Base-by-base conservation (phyloP, 2,888 invertebrate genomes). In the Ichneumoninae sp. region DNA sequence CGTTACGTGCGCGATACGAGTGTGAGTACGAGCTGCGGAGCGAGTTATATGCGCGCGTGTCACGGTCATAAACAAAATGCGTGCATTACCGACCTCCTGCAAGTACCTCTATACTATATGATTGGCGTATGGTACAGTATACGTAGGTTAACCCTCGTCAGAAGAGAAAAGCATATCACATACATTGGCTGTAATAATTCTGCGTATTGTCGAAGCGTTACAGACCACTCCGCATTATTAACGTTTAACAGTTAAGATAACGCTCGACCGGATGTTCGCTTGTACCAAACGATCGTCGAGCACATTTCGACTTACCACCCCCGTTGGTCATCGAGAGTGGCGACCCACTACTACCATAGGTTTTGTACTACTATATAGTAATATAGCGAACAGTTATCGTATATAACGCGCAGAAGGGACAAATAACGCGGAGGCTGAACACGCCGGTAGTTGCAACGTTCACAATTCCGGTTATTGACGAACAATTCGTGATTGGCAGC, bases 401-500 rank as follows among this genome's bases (percentile, higher is more conserved):
- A 16, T 62, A 16, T 54, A 75, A 50, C 65, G 69, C 70, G 13
- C 22, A n/a, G 52, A 57, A 62, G 44, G 36, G 69, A 60, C 44
- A 50, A 76, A 74, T 81, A 75, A 50, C n/a, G 60, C 60, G 33
- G 36, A 71, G 10, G 75, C 50, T 33, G 70, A 65, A 65, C 40
- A 71, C 52, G 72, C 52, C 66, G 66, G 62, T 70, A 79, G 71
- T 54, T 47, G 70, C 50, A 65, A 36, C 82, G 87, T 89, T 90
- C 88, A 90, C 91, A 90, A 91, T 91, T 91, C 88, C 87, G 89
- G 89, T 91, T 91, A 92, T 91, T 90, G 91, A 70, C 88, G 86
- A 88, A 90, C 92, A 91, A 91, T 92, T 91, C 90, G 91, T 91
- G 92, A 93, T 93, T 93, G 92, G 91, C 91, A 91, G 60, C 86